Evolutionary conservation across 2,113 vertebrate genomes (phyloP), one percentile per base, ranked within the genome.

Genomic region (Benitochromis conjunctus): DNA sequence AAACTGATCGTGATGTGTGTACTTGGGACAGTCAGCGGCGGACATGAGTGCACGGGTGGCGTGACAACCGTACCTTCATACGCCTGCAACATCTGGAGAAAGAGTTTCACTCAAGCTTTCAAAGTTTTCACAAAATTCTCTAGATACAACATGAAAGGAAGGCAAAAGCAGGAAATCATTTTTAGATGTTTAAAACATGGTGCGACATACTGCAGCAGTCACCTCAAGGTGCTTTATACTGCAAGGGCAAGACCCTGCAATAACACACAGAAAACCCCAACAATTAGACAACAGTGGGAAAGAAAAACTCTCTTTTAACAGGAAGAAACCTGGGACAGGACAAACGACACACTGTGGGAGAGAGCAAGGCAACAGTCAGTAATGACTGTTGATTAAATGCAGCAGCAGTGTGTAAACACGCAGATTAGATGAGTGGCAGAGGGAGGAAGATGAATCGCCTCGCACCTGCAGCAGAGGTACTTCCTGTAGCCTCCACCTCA

Each of bases 401-500:
- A 71, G 21, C 62, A 71, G 66, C 1, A 43, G 21, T 16, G 41
- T 43, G 26, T 46, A 46, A 71, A 16, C 64, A 71, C 5, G 2
- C 13, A 46, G 24, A 4, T 26, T 48, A 6, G 7, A 51, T 5
- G 69, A 51, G 26, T 60, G 14, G 48, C 56, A 64, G 74, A 16
- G 56, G 77, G 29, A 26, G n/a, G 6, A 36, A 77, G 11, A 5
- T 13, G 48, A 34, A 77, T 24, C 8, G 31, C 5, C 26, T 26
- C 80, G 26, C 51, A 69, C 24, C 38, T 81, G 84, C 79, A 57
- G 34, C 21, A 56, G 19, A 34, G 21, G 10, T 43, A 84, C 62
- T 62, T 81, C 74, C 84, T 91, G 86, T 66, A 58, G 64, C 81
- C 87, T 84, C 89, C 86, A 92, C 86, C 85, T 87, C 71, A 24